These are phyloP conservation scores for Blera fallax DNA, from an alignment of 2,888 invertebrate genomes.

Conservation along the genomic window DNA sequence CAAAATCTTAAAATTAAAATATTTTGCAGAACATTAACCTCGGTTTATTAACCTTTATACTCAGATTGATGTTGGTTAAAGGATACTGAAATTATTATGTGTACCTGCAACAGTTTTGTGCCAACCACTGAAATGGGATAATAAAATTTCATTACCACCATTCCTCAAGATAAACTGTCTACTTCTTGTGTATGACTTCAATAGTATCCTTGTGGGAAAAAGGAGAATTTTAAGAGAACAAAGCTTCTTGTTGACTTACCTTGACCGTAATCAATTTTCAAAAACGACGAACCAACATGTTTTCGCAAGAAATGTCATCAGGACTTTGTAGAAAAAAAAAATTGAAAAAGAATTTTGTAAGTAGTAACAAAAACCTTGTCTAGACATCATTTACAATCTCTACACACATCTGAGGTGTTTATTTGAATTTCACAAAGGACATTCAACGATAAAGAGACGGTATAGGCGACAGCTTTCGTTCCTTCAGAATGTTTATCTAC, in stretches of 20 bases:
- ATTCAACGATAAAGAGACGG: background rate
- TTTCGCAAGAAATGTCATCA: background rate
- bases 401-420: constrained; percentile 15
- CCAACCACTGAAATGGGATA: background rate
- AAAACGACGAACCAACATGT: background rate
- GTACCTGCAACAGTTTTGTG: constrained; percentile 23
- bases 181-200: background rate
- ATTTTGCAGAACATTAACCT: constrained; percentile 44
- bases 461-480: background rate
- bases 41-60: constrained; percentile 20
- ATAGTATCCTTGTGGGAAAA: background rate
- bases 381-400: constrained; percentile 19
- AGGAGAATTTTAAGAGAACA: background rate
- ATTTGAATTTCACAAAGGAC: background rate
- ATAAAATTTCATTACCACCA: constrained; percentile 32
- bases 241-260: background rate
- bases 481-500: background rate
- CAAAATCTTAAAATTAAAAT: constrained; percentile 32
- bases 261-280: constrained; percentile 15
- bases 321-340: background rate
- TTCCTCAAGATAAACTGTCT: background rate
- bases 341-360: background rate
- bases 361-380: background rate
- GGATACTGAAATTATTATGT: constrained; percentile 42
- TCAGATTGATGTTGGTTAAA: background rate